A percentile compares a stretch with the other conserved stretches of the same genome.
Conservation (phyloP, 35 echinoderm and acorn worm species). For the Heliocidaris erythrogramma region DNA sequence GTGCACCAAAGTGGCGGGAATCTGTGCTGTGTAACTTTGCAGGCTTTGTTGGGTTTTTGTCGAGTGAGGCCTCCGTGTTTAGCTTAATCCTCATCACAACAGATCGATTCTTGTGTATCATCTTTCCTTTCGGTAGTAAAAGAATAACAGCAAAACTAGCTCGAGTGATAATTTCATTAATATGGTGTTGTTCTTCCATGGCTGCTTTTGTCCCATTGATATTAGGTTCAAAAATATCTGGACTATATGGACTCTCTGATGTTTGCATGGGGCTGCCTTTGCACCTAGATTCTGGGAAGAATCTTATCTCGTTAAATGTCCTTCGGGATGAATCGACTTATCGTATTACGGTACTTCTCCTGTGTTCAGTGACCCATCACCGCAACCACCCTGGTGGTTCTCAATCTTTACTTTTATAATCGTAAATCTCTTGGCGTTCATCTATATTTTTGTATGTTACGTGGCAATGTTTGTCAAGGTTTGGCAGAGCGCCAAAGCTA, state of each 20-base stretch:
- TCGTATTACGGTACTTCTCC: too few species aligned
- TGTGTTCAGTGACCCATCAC: not conserved
- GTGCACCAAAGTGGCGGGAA: not conserved
- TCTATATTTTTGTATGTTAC: not conserved
- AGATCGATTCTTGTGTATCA: slow-evolving; percentile 67
- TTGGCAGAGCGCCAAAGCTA: not conserved
- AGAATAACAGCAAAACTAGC: not conserved
- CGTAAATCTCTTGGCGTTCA: not conserved
- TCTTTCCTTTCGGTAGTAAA: slow-evolving; percentile 55
- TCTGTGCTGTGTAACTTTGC: not conserved
- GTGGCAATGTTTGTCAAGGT: slow-evolving; percentile 18
- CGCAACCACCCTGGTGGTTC: too few species aligned
- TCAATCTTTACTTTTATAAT: not conserved
- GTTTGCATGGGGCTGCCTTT: slow-evolving; percentile 72
- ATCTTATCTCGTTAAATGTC: not conserved
- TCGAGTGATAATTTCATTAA: not conserved
- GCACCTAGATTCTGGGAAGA: not conserved
- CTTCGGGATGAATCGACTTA: not conserved
- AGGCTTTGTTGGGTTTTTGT: slow-evolving; percentile 50
- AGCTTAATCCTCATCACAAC: slow-evolving; percentile 60
- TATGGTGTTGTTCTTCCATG: not conserved
- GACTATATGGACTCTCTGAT: slow-evolving; percentile 60
- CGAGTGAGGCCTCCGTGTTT: slow-evolving; percentile 64
- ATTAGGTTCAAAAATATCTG: not conserved
- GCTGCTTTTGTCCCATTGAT: not conserved